Evolutionary conservation across 2,113 vertebrate genomes (phyloP).

Genomic region (Aix galericulata): DNA sequence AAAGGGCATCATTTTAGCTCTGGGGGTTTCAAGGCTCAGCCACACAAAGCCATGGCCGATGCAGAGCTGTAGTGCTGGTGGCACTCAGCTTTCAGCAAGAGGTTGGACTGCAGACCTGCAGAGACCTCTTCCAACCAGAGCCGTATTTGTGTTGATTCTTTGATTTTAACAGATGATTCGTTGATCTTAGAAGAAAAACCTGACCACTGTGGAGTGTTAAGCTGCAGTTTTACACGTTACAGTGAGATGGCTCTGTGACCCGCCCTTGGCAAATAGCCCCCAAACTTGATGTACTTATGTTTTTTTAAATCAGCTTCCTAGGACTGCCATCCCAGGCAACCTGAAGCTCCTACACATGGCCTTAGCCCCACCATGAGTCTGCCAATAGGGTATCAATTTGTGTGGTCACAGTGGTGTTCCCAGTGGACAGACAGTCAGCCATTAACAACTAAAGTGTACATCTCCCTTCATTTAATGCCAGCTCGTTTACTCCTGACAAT

Average conservation of each 20-base stretch:
- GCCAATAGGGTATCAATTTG: not conserved
- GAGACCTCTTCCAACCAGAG: not conserved
- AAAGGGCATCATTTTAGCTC: not conserved
- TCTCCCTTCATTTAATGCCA: not conserved
- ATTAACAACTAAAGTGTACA: not conserved
- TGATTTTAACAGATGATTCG: not conserved
- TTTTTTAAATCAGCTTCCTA: not conserved
- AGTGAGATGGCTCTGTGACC: not conserved
- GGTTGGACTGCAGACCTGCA: not conserved
- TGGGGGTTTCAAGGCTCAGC: not conserved
- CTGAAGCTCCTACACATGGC: rapidly evolving
- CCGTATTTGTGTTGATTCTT: not conserved
- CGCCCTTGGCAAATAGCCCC: not conserved
- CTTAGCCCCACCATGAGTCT: not conserved
- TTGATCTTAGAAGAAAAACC: not conserved
- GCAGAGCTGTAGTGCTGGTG: not conserved
- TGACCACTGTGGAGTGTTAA: not conserved
- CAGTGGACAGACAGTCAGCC: not conserved
- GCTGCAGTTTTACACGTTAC: not conserved
- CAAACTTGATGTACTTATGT: not conserved
- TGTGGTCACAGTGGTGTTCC: not conserved
- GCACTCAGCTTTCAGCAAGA: not conserved
- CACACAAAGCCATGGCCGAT: not conserved
- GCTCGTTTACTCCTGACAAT: not conserved
- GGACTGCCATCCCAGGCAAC: not conserved